Conservation (phyloP, 2,888 invertebrate species). For the Dioctria rufipes region DNA sequence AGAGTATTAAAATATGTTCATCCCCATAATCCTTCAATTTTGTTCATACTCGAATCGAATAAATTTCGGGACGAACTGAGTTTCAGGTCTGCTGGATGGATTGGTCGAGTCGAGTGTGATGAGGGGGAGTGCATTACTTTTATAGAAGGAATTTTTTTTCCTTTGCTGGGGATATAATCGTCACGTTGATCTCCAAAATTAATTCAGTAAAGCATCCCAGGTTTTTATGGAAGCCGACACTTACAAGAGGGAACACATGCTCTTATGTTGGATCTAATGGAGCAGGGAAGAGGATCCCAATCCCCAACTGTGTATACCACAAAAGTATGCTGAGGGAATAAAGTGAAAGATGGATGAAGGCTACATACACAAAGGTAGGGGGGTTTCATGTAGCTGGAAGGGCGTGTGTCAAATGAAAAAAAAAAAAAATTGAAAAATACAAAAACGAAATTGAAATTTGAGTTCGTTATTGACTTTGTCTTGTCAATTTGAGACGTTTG, state of each 20-base stretch:
- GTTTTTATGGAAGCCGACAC: constrained; percentile 7
- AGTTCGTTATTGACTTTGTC: constrained; percentile 51
- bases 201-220: constrained; percentile 57
- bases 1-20: constrained; percentile 47
- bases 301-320: no score
- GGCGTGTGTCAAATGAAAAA: constrained; percentile 1
- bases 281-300: background rate
- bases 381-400: background rate
- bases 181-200: constrained; percentile 63
- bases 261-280: constrained; percentile 2
- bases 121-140: background rate
- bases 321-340: background rate
- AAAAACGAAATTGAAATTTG: constrained; percentile 43
- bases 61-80: constrained; percentile 17
- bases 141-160: background rate
- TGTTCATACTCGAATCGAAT: constrained; percentile 25
- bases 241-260: constrained; percentile 30
- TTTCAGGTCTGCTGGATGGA: background rate
- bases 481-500: constrained; percentile 42
- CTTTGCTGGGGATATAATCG: constrained; percentile 57
- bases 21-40: constrained; percentile 51
- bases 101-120: no score
- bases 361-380: background rate
- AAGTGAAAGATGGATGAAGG: background rate
- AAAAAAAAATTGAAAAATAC: no score